Conservation (phyloP, 1,140 invertebrate genomes). For the Calliopsis andreniformis region DNA sequence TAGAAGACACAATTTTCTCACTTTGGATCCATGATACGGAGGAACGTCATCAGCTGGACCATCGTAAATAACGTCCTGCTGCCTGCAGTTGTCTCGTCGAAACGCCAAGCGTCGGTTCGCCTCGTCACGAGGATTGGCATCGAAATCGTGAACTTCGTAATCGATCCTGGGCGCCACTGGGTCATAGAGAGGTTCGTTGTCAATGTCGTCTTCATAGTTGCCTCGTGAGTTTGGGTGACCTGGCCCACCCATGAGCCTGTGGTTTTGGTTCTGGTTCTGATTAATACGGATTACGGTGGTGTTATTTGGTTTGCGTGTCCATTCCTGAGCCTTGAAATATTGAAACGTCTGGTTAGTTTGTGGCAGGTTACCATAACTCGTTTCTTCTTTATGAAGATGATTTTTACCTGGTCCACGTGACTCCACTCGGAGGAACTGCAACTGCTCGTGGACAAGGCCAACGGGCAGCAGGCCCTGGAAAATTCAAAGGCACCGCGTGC, state of each 20-base stretch:
- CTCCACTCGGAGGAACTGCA: slow-evolving; percentile 75
- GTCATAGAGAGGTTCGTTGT: slow-evolving; percentile 79
- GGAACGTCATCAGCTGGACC: slow-evolving; percentile 66
- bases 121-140: slow-evolving; percentile 77
- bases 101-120: slow-evolving; percentile 74
- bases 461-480: slow-evolving; percentile 75
- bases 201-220: slow-evolving; percentile 69
- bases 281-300: slow-evolving; percentile 79
- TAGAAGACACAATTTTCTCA: slow-evolving; percentile 19
- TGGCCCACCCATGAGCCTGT: slow-evolving; percentile 43
- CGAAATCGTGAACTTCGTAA: slow-evolving; percentile 79
- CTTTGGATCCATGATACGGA: slow-evolving; percentile 60
- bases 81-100: slow-evolving; percentile 70
- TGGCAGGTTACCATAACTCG: too few species aligned
- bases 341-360: neutral
- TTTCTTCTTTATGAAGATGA: neutral
- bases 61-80: slow-evolving; percentile 70
- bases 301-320: slow-evolving; percentile 78
- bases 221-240: slow-evolving; percentile 57
- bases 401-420: slow-evolving; percentile 75
- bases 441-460: slow-evolving; percentile 75
- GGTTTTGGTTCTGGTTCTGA: slow-evolving; percentile 70
- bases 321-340: slow-evolving; percentile 69
- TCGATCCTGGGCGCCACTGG: slow-evolving; percentile 76
- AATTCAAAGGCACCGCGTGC: slow-evolving; percentile 27